Evolutionary conservation across 2,113 vertebrate genomes (phyloP).

Genomic region (Labeo catla): DNA sequence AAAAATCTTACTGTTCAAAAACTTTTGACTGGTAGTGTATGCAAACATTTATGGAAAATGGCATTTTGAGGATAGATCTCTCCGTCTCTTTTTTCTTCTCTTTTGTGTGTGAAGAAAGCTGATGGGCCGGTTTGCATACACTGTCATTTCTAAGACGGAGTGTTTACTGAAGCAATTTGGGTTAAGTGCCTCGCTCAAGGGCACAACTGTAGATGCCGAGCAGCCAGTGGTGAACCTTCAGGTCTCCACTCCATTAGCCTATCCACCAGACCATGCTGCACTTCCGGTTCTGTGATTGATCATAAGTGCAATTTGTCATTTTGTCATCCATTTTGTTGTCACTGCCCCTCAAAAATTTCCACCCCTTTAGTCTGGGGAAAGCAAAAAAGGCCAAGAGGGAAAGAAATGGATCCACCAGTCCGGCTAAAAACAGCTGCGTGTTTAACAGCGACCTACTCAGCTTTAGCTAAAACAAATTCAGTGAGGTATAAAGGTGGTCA

Average conservation of each 20-base stretch:
- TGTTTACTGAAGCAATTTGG: slow-evolving; percentile 64
- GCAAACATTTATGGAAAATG: background rate
- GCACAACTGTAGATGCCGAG: slow-evolving; percentile 61
- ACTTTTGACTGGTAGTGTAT: no score
- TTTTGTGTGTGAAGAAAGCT: background rate
- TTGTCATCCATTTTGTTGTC: slow-evolving; percentile 66
- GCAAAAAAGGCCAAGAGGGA: slow-evolving; percentile 32
- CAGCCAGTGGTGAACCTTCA: slow-evolving; percentile 53
- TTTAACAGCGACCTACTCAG: background rate
- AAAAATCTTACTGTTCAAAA: no score
- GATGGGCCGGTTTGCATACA: slow-evolving; percentile 35
- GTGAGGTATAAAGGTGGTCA: background rate
- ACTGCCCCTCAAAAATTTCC: slow-evolving; percentile 59
- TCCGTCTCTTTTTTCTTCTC: slow-evolving; percentile 68
- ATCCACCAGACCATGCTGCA: slow-evolving; percentile 68
- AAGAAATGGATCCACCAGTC: slow-evolving; percentile 25
- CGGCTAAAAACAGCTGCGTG: slow-evolving; percentile 40
- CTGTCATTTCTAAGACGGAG: slow-evolving; percentile 41
- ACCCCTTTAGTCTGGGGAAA: slow-evolving; percentile 31
- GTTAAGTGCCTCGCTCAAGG: slow-evolving; percentile 66
- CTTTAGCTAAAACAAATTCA: background rate
- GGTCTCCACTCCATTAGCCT: slow-evolving; percentile 66
- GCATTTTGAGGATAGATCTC: slow-evolving; percentile 66
- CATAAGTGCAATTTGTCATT: slow-evolving; percentile 65
- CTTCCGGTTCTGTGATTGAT: slow-evolving; percentile 66